phyloP scores from a whole-genome alignment of 2,113 vertebrate species.

The Trichechus manatus region DNA sequence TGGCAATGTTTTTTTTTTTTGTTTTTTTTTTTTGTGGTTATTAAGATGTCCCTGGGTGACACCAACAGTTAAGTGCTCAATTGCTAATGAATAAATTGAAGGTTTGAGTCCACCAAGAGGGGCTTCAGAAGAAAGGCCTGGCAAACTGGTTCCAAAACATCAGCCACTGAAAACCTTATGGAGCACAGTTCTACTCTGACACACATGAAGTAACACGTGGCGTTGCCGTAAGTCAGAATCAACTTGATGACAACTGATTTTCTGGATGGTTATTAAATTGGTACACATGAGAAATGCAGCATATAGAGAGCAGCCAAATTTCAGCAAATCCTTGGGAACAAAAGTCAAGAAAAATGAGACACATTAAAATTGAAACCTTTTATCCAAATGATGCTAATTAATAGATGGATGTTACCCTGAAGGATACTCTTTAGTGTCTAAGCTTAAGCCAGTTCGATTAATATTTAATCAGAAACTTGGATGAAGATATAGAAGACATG shows the following conservation, averaged over 20 bases:
- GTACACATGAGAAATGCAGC: conserved; percentile 55
- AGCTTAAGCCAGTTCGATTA: conserved; percentile 48
- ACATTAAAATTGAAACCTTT: conserved; percentile 71
- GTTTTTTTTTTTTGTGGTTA: neutral
- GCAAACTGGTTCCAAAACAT: neutral
- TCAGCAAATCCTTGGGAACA: conserved; percentile 17
- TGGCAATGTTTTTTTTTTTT: too few relatives aligned
- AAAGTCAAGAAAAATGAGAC: conserved; percentile 70
- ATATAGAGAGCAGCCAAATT: conserved; percentile 25
- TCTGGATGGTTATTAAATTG: neutral
- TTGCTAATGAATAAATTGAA: neutral
- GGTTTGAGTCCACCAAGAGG: neutral
- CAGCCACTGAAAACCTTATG: neutral
- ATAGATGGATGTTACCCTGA: conserved; percentile 54
- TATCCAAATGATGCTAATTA: conserved; percentile 59
- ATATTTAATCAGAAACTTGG: conserved; percentile 59
- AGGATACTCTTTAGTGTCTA: conserved; percentile 47
- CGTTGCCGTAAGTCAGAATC: neutral
- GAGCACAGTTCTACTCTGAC: neutral
- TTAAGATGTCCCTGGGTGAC: neutral
- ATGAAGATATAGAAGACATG: conserved; percentile 54
- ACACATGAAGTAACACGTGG: neutral
- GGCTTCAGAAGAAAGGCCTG: neutral
- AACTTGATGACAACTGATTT: neutral
- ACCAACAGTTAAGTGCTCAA: neutral